phyloP scores from a whole-genome alignment of 2,888 invertebrate species.

The Palloptera scutellata region DNA sequence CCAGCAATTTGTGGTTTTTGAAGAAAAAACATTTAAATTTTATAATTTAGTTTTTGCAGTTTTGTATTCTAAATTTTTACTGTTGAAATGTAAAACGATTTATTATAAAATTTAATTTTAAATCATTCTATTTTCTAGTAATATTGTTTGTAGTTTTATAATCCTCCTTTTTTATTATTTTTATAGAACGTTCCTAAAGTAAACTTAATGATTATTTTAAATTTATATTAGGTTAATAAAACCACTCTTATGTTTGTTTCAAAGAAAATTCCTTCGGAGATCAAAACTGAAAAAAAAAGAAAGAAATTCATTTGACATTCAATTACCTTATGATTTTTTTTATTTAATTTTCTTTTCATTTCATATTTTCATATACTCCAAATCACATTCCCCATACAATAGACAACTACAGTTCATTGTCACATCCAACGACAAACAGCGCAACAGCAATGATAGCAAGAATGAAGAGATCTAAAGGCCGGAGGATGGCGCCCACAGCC shows the following conservation, averaged over 20 bases:
- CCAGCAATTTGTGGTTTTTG: too few relatives aligned
- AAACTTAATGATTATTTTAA: constrained; percentile 9
- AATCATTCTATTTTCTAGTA: too few relatives aligned
- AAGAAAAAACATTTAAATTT: too few relatives aligned
- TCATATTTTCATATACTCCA: constrained; percentile 41
- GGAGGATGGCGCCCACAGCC: constrained; percentile 34
- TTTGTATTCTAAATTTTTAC: too few relatives aligned
- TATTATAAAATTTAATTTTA: too few relatives aligned
- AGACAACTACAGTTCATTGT: constrained; percentile 22
- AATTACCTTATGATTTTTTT: constrained; percentile 44
- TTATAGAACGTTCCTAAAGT: not conserved
- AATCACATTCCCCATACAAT: constrained; percentile 28
- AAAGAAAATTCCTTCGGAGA: constrained; percentile 10
- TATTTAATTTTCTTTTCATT: constrained; percentile 50
- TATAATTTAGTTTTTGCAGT: too few relatives aligned
- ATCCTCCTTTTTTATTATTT: too few relatives aligned
- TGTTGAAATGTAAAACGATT: too few relatives aligned
- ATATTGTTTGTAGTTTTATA: too few relatives aligned
- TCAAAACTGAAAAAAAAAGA: not conserved
- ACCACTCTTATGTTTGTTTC: constrained; percentile 3
- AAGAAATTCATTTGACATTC: constrained; percentile 16
- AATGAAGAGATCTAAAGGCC: not conserved
- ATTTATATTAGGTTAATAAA: constrained; percentile 1
- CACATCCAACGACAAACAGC: constrained; percentile 14
- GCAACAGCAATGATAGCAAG: not conserved